Evolutionary conservation across 2,113 vertebrate species (phyloP).

Genomic region (Limnothrissa miodon): DNA sequence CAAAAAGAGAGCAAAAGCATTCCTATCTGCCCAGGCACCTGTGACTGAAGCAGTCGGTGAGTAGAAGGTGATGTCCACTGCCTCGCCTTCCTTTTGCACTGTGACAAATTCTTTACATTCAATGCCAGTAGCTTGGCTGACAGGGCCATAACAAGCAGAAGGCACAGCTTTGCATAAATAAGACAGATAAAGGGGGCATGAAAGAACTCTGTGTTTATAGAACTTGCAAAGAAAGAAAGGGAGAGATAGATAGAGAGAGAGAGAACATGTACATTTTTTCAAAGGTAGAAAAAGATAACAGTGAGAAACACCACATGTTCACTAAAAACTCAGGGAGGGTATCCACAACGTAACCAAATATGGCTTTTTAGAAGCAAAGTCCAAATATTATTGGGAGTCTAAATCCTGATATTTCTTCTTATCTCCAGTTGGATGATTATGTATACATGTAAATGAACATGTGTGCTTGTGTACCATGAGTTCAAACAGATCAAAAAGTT

Average conservation of each 20-base stretch:
- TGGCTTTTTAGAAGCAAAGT: neutral
- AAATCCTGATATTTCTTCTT: conserved; percentile 8
- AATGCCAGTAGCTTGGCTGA: neutral
- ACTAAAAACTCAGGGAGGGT: neutral
- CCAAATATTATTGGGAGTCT: neutral
- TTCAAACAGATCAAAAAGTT: neutral
- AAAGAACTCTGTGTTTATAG: neutral
- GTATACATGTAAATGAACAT: neutral
- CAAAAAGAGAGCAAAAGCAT: neutral
- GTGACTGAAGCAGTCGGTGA: neutral
- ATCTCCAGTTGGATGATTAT: neutral
- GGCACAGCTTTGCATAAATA: neutral
- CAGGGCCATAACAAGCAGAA: neutral
- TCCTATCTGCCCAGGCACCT: neutral
- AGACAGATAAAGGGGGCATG: neutral
- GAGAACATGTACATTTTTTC: neutral
- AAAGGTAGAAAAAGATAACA: neutral
- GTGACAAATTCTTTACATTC: neutral
- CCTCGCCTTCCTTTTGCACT: neutral
- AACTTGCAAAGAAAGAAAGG: neutral
- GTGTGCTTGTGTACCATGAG: neutral
- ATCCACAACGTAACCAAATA: neutral
- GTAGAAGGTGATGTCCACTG: neutral
- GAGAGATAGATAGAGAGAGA: neutral
- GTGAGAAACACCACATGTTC: neutral